Evolutionary conservation across 92 coral and sea anemone species (phyloP), one percentile per base, ranked within the genome.

Genomic region (Porites cylindrica): DNA sequence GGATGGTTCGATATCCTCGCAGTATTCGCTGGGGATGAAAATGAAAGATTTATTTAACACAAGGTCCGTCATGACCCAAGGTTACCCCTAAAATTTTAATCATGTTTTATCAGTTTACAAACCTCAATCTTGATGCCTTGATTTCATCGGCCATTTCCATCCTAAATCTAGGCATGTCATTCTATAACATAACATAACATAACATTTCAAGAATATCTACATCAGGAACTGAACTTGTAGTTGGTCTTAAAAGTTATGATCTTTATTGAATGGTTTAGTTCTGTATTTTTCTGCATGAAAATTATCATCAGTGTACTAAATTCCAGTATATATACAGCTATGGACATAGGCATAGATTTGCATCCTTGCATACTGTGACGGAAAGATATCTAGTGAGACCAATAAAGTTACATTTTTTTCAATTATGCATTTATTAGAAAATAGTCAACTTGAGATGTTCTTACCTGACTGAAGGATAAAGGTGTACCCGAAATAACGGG

Each of bases 401-500:
- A 21, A 4, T 62, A 52, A 52, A 52, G 58, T 10, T 52, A 6
- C 58, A 52, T 52, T 52, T 52, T 52, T 6, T 52, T 6, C 58
- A 6, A 1, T 10, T 17, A 65, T n/a, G 69, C 24, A 65, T 21
- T 65, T 65, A 65, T 16, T 65, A 8, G 19, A 65, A n/a, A 18
- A 21, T 65, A 21, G 58, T 52, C 7, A 52, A 52, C 58, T 52
- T 52, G 58, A 52, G 58, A 52, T 62, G 14, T 62, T 6, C 24
- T 65, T 65, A 65, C 69, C 69, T 65, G 69, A 65, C 69, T 65
- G 69, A 65, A 65, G 24, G 69, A 65, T 18, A 65, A 65, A 65
- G 69, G 69, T 65, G 19, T 65, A 5, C 69, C 69, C 9, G 69
- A 65, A 4, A 65, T 8, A 18, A n/a, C 69, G 19, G 4, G 24